Conservation (phyloP, 2,797 vertebrate species). For the Naso thynnoides region DNA sequence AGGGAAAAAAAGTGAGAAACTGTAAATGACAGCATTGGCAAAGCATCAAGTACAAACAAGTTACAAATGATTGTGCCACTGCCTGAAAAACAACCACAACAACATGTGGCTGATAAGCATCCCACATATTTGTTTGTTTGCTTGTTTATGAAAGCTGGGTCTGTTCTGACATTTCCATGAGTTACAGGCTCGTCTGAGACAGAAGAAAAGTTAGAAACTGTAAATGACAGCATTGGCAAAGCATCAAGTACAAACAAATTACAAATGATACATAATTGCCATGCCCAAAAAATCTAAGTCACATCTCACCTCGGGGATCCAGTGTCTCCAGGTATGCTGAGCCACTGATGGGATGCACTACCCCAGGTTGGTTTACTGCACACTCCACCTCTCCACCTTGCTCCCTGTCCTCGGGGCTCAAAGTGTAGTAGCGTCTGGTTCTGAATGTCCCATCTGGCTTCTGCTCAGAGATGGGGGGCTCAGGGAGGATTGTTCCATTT, state of each 20-base stretch:
- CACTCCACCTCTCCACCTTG: slow-evolving; percentile 85
- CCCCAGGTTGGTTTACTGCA: slow-evolving; percentile 84
- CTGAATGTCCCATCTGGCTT: slow-evolving; percentile 78
- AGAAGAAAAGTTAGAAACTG: background rate
- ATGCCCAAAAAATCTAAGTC: background rate
- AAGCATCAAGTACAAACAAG: background rate
- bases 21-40: rapidly evolving
- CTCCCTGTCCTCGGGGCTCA: slow-evolving; percentile 80
- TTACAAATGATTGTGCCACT: background rate
- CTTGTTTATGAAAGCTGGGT: background rate
- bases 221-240: background rate
- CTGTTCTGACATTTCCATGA: no score
- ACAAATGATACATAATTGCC: background rate
- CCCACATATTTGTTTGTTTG: background rate
- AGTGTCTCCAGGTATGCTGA: slow-evolving; percentile 64
- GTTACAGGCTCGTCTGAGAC: slow-evolving; percentile 70
- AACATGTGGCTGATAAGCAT: background rate
- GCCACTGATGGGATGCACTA: slow-evolving; percentile 67
- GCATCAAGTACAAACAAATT: background rate
- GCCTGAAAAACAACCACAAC: background rate
- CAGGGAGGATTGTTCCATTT: slow-evolving; percentile 76
- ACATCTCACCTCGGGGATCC: slow-evolving; percentile 66
- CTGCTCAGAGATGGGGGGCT: slow-evolving; percentile 51
- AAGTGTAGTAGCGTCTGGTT: slow-evolving; percentile 78
- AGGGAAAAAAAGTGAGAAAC: background rate